Percentiles rank a stretch among this genome's conserved stretches.
phyloP scores from a whole-genome alignment of 2,888 invertebrate genomes.

The Arrhopalites spinosus region DNA sequence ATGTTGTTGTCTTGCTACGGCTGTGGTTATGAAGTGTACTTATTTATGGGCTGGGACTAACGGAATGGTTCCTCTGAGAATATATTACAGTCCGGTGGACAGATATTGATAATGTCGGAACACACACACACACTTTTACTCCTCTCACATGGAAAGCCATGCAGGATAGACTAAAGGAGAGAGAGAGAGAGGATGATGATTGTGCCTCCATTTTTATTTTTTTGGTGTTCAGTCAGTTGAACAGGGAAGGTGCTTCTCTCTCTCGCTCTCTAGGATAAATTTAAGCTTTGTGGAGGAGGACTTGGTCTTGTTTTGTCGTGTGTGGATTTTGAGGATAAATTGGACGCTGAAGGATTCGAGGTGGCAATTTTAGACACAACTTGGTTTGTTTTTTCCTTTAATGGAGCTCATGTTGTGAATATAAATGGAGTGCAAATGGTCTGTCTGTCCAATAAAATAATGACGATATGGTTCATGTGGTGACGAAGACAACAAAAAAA shows the following conservation, averaged over 20 bases:
- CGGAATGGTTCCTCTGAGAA: constrained; percentile 17
- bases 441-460: constrained; percentile 23
- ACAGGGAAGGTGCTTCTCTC: not conserved
- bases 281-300: not conserved
- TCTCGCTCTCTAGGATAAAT: not conserved
- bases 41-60: constrained; percentile 22
- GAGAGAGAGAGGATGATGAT: not conserved
- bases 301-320: not conserved
- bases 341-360: constrained; percentile 20
- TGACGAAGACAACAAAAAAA: not conserved
- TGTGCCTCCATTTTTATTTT: not conserved
- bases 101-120: constrained; percentile 17
- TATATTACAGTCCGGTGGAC: constrained; percentile 17
- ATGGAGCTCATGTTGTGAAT: constrained; percentile 22
- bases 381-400: constrained; percentile 12
- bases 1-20: not conserved
- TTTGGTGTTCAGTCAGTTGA: not conserved
- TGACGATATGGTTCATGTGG: constrained; percentile 15
- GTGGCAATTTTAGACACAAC: constrained; percentile 14
- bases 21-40: constrained; percentile 5
- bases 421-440: constrained; percentile 23
- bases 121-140: not conserved
- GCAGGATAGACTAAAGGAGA: no score
- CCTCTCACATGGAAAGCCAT: not conserved
- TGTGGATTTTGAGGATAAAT: constrained; percentile 7